These are phyloP conservation scores for Heliopora coerulea DNA, from an alignment of 92 coral and sea anemone species.

Conservation along the genomic window DNA sequence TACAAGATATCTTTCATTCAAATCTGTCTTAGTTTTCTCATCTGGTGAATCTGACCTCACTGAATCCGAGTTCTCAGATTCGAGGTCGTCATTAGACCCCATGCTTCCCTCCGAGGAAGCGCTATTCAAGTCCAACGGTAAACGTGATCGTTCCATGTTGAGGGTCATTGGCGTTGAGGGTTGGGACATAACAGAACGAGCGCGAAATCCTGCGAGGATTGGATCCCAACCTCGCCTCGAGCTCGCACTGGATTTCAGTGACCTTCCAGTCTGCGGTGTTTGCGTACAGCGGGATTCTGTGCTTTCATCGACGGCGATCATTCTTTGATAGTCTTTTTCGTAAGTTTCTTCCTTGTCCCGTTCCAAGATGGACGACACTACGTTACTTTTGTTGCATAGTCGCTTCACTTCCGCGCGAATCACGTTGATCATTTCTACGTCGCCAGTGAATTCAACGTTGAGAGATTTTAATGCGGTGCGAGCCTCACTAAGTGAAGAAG, in stretches of 20 bases:
- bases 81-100: constrained; percentile 19
- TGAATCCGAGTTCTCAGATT: constrained; percentile 5
- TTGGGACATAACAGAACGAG: constrained; percentile 84
- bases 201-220: constrained; percentile 90
- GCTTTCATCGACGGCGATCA: constrained; percentile 63
- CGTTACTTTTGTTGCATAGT: constrained; percentile 68
- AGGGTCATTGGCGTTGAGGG: constrained; percentile 79
- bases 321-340: constrained; percentile 70
- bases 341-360: constrained; percentile 68
- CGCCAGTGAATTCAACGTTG: constrained; percentile 89
- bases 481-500: constrained; percentile 96
- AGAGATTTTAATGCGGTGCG: constrained; percentile 68
- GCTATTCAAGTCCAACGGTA: constrained; percentile 91
- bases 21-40: not conserved
- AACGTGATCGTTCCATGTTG: constrained; percentile 76
- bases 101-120: constrained; percentile 73
- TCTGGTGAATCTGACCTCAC: not conserved
- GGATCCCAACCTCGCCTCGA: constrained; percentile 98
- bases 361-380: constrained; percentile 78
- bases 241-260: constrained; percentile 62
- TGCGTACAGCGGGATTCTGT: constrained; percentile 37
- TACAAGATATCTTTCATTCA: not conserved
- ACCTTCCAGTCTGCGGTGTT: constrained; percentile 27
- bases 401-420: constrained; percentile 80
- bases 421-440: constrained; percentile 88